A percentile compares a stretch with the other conserved stretches of the same genome.
Evolutionary conservation across 2,888 invertebrate genomes (phyloP).

Genomic region (Erebia epiphron): DNA sequence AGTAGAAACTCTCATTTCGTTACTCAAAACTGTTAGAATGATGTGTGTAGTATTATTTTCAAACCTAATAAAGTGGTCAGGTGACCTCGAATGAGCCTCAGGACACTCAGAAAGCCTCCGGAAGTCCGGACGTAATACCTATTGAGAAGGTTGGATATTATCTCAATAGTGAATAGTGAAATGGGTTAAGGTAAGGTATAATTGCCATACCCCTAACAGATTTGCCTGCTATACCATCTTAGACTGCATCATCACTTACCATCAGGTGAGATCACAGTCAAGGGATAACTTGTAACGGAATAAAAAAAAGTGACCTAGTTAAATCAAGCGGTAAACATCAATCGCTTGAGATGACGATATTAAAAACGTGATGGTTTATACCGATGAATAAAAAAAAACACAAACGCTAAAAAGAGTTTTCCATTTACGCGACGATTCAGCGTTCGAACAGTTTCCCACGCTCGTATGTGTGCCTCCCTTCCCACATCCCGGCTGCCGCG

Average conservation of each 20-base stretch:
- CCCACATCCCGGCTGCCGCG: constrained; percentile 51
- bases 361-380: constrained; percentile 19
- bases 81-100: not conserved
- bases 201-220: too few species aligned
- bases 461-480: constrained; percentile 63
- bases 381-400: constrained; percentile 20
- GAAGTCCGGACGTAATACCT: not conserved
- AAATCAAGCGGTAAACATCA: not conserved
- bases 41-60: not conserved
- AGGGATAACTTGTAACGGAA: too few species aligned
- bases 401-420: constrained; percentile 32
- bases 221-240: too few species aligned
- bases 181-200: too few species aligned
- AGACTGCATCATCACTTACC: too few species aligned
- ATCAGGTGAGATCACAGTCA: too few species aligned
- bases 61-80: not conserved
- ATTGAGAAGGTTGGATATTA: not conserved
- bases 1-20: constrained; percentile 24
- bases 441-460: constrained; percentile 71
- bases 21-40: not conserved
- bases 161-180: too few species aligned
- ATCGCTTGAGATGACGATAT: not conserved
- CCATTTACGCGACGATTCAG: constrained; percentile 33
- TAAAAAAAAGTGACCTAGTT: not conserved
- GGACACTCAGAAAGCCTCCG: too few species aligned